Evolutionary conservation across 2,113 vertebrate species (phyloP).

Genomic region (Bolborhynchus lineola): DNA sequence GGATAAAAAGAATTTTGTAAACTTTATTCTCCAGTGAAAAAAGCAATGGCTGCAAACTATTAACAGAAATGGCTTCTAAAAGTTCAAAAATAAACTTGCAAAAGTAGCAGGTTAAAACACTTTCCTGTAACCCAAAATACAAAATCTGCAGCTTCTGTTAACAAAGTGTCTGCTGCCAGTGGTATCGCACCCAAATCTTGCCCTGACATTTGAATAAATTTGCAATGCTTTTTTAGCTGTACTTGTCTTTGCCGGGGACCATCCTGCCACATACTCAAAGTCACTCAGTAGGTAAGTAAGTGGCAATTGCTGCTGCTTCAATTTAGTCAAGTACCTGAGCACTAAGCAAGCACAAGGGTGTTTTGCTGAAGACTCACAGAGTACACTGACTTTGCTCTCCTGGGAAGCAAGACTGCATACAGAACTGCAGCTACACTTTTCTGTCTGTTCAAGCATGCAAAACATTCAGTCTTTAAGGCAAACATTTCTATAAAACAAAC

Average conservation of each 20-base stretch:
- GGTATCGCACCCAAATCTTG: neutral
- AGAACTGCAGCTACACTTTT: neutral
- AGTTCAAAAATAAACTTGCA: neutral
- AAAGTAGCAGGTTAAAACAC: neutral
- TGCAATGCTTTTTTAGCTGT: neutral
- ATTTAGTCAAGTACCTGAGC: neutral
- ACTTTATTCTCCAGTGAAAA: neutral
- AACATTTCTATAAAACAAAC: neutral
- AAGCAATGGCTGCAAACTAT: neutral
- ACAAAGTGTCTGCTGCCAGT: neutral
- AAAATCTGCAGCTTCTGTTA: neutral
- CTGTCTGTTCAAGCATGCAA: neutral
- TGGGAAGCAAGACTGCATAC: neutral
- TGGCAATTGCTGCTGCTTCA: neutral
- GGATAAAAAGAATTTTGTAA: neutral
- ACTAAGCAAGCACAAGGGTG: neutral
- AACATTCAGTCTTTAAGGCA: neutral
- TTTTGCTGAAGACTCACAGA: neutral
- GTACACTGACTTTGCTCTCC: accelerated
- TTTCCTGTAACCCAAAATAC: neutral
- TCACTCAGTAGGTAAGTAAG: neutral
- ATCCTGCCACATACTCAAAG: neutral
- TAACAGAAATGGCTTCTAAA: neutral
- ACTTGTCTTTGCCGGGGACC: neutral
- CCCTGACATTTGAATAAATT: neutral